Evolutionary conservation across 2,888 invertebrate genomes (phyloP).

Genomic region (Disparrhopalites patrizii): DNA sequence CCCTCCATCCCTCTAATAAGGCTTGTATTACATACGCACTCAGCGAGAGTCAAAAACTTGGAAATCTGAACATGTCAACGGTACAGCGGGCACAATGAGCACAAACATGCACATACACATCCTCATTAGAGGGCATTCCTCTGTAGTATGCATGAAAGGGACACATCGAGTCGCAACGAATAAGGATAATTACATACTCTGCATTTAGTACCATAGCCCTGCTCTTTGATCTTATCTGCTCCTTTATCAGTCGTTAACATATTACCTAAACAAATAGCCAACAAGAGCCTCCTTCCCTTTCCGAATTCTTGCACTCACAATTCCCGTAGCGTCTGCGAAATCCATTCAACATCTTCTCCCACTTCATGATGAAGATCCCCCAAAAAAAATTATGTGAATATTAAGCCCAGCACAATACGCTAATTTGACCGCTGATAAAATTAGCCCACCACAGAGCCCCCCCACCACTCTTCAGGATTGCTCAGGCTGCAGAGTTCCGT

Average conservation of each 20-base stretch:
- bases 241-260: neutral
- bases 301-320: neutral
- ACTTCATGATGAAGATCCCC: neutral
- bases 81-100: neutral
- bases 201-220: too few relatives aligned
- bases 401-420: neutral
- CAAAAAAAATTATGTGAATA: too few relatives aligned
- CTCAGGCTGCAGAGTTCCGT: too few relatives aligned
- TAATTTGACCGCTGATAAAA: too few relatives aligned
- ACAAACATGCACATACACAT: neutral
- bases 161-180: neutral
- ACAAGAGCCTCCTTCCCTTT: neutral
- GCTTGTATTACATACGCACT: neutral
- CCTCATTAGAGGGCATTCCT: neutral
- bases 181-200: neutral
- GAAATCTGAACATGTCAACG: neutral
- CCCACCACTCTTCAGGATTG: constrained; percentile 3
- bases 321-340: neutral
- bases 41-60: neutral
- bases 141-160: neutral
- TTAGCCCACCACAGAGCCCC: too few relatives aligned
- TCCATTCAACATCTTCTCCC: neutral
- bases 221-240: too few relatives aligned
- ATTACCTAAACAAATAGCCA: neutral
- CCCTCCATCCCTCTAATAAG: neutral